Percentiles rank a stretch among this genome's conserved stretches.
Evolutionary conservation across 1,140 invertebrate species (phyloP).

Genomic region (Anadara kagoshimensis): DNA sequence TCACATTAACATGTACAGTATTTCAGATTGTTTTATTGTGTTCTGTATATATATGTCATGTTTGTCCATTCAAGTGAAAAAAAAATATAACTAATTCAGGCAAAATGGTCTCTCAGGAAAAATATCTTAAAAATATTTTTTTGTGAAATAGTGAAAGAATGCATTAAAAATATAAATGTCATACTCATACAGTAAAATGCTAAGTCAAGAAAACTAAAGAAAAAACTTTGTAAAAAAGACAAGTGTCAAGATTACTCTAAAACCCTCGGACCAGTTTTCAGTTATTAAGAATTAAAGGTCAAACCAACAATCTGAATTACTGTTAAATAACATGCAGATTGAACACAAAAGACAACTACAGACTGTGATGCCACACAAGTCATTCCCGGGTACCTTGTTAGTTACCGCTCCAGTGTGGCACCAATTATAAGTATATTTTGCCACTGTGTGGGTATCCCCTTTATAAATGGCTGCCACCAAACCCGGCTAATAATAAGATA

Average conservation of each 20-base stretch:
- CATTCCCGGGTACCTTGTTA: conserved; percentile 44
- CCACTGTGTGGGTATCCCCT: conserved; percentile 32
- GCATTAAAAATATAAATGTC: no score
- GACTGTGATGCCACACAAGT: conserved; percentile 39
- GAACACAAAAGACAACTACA: neutral
- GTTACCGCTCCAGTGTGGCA: conserved; percentile 36
- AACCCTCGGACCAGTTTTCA: neutral
- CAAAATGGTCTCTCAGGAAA: no score
- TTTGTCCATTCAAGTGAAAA: no score
- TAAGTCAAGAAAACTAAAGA: no score
- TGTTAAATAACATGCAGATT: neutral
- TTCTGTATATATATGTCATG: no score
- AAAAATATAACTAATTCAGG: no score
- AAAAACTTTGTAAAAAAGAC: no score
- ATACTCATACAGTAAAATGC: no score
- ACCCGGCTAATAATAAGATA: conserved; percentile 26
- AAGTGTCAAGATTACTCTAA: no score
- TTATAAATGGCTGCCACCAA: conserved; percentile 31
- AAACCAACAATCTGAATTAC: no score
- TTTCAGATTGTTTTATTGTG: no score
- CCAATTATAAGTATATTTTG: conserved; percentile 42
- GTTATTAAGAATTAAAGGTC: neutral
- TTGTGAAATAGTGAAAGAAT: neutral
- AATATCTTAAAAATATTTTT: neutral
- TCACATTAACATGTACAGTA: no score